phyloP scores from a whole-genome alignment of 2,888 invertebrate genomes.

The Caenorhabditis doughertyi region DNA sequence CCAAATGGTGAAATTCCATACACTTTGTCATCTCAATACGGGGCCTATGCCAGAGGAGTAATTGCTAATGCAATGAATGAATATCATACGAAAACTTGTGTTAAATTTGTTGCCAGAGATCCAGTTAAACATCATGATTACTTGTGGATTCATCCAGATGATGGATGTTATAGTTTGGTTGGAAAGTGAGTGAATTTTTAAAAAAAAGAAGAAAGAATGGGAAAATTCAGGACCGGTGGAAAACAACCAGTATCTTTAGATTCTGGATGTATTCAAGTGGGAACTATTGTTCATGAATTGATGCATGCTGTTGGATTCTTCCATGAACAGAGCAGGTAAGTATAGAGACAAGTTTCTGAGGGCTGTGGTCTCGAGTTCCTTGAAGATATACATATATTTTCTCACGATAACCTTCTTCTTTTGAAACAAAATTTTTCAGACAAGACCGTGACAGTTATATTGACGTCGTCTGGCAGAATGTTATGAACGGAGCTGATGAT shows the following conservation, averaged over 20 bases:
- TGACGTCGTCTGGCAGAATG: slow-evolving; percentile 83
- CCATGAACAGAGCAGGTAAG: slow-evolving; percentile 81
- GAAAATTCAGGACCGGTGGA: slow-evolving; percentile 74
- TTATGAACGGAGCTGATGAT: slow-evolving; percentile 83
- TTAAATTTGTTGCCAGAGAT: slow-evolving; percentile 86
- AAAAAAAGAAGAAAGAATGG: too few relatives aligned
- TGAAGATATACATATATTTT: too few relatives aligned
- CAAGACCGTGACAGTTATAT: slow-evolving; percentile 84
- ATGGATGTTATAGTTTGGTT: slow-evolving; percentile 89
- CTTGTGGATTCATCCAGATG: slow-evolving; percentile 85
- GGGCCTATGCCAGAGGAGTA: slow-evolving; percentile 80
- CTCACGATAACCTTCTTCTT: too few relatives aligned
- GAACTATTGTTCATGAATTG: slow-evolving; percentile 76
- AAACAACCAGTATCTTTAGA: slow-evolving; percentile 80
- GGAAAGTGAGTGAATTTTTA: slow-evolving; percentile 83
- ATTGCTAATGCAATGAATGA: slow-evolving; percentile 84
- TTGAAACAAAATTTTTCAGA: slow-evolving; percentile 69
- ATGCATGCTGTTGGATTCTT: slow-evolving; percentile 83
- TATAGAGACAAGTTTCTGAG: too few relatives aligned
- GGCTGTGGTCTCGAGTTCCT: neutral
- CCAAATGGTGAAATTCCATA: slow-evolving; percentile 82
- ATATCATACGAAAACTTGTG: slow-evolving; percentile 86
- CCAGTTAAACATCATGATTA: slow-evolving; percentile 85
- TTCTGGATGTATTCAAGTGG: slow-evolving; percentile 82
- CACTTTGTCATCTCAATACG: slow-evolving; percentile 80